Base-by-base conservation (phyloP, 1,140 invertebrate genomes). In the Drosophila tristis region DNA sequence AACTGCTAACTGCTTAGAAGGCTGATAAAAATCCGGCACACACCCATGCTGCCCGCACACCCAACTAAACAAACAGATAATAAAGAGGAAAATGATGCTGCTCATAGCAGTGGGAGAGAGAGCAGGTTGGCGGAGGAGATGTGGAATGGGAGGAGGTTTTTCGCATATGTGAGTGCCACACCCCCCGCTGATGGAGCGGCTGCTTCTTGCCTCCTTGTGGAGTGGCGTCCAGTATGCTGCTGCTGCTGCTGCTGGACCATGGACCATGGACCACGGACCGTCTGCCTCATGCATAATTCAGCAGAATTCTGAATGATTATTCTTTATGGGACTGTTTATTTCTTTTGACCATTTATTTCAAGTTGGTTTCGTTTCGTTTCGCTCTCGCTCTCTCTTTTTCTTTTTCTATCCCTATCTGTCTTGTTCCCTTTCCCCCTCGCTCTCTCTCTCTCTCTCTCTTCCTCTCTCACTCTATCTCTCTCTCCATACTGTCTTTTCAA, bases 301-400 rank as follows among this genome's bases (percentile, higher is more conserved):
- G 84, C 84, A 91, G 90, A 91, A 90, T 91, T 91, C 90, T 85
- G 87, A 91, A 91, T 91, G 90, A 91, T 91, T 91, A 91, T 91
- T 91, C 90, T 91, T 91, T 91, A 91, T 91, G 90, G 90, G 90
- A 91, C 90, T 91, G 90, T 91, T 91, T 91, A 91, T 91, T 91
- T 91, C 90, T 91, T 86, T 90, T 90, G 90, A 91, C 90, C 90
- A 91, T 91, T 91, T 91, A 91, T 91, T 91, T 91, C 90, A 90
- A 86, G 86, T 91, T 91, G 80, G 55, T 76, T 65, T 70, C 63
- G 55, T 76, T 65, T 70, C 63, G 55, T 25, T 39, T 62, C 61
- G n/a, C 20, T 31, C n/a, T 35, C 15, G 23, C 31, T 15, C 31
- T 39, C 50, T 65, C 23, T 63, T 13, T 45, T 48, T 63, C 15